phyloP scores from a whole-genome alignment of 2,888 invertebrate genomes.

The Subacronicta megacephala region DNA sequence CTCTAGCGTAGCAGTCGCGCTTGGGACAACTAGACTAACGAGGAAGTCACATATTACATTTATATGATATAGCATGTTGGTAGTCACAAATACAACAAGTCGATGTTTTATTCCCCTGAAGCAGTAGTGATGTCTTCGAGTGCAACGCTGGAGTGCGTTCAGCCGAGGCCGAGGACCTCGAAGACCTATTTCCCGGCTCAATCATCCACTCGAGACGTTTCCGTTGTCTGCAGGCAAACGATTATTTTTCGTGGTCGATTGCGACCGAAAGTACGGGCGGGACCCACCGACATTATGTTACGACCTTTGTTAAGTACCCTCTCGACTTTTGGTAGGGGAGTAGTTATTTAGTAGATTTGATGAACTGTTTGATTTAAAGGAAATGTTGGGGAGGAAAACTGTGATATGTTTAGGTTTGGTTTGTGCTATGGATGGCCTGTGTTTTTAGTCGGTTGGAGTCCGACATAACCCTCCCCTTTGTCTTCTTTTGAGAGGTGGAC shows the following conservation, averaged over 20 bases:
- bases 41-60: no score
- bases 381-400: not conserved
- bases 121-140: slow-evolving; percentile 39
- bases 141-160: slow-evolving; percentile 59
- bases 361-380: slow-evolving; percentile 1
- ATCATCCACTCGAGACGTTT: slow-evolving; percentile 88
- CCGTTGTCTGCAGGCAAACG: slow-evolving; percentile 75
- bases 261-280: slow-evolving; percentile 29
- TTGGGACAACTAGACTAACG: no score
- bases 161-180: slow-evolving; percentile 53
- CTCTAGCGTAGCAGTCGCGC: no score
- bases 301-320: slow-evolving; percentile 12
- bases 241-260: slow-evolving; percentile 58
- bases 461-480: no score
- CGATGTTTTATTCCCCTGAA: slow-evolving; percentile 30
- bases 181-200: slow-evolving; percentile 81
- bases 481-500: no score
- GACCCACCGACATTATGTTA: slow-evolving; percentile 22
- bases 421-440: no score
- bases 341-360: slow-evolving; percentile 1
- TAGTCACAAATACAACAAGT: slow-evolving; percentile 30
- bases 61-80: no score
- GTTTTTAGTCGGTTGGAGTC: no score
- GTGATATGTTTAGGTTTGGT: not conserved
- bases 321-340: slow-evolving; percentile 7